A percentile compares a stretch with the other conserved stretches of the same genome.
These are phyloP conservation scores for Brachypalpus laphriformis DNA, from an alignment of 2,888 invertebrate species.

Conservation along the genomic window DNA sequence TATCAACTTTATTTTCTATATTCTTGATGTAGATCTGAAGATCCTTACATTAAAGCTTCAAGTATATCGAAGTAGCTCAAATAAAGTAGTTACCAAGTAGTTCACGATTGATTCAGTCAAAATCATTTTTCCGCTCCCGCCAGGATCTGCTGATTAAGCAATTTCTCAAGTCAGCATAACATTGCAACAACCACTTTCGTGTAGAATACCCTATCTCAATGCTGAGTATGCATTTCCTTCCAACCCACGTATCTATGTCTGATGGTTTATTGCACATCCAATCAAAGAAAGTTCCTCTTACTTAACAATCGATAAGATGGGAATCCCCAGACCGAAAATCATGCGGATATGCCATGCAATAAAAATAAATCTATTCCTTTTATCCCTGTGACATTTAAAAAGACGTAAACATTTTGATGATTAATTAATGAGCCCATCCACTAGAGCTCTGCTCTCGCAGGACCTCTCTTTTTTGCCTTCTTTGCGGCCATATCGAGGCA, in stretches of 20 bases:
- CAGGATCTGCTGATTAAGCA: too few relatives aligned
- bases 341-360: slow-evolving; percentile 18
- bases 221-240: neutral
- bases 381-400: slow-evolving; percentile 45
- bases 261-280: slow-evolving; percentile 1
- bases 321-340: neutral
- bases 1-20: too few relatives aligned
- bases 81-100: too few relatives aligned
- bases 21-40: too few relatives aligned
- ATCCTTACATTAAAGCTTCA: too few relatives aligned
- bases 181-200: too few relatives aligned
- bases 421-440: slow-evolving; percentile 51
- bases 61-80: too few relatives aligned
- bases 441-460: neutral
- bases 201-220: neutral
- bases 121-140: too few relatives aligned
- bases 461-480: neutral
- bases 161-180: too few relatives aligned
- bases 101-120: too few relatives aligned
- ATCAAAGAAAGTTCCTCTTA: too few relatives aligned
- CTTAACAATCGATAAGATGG: neutral
- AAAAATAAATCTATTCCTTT: slow-evolving; percentile 37
- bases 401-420: slow-evolving; percentile 49
- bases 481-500: neutral
- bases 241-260: neutral